Base-by-base conservation (phyloP, 2,113 vertebrate genomes). In the Erinaceus europaeus region DNA sequence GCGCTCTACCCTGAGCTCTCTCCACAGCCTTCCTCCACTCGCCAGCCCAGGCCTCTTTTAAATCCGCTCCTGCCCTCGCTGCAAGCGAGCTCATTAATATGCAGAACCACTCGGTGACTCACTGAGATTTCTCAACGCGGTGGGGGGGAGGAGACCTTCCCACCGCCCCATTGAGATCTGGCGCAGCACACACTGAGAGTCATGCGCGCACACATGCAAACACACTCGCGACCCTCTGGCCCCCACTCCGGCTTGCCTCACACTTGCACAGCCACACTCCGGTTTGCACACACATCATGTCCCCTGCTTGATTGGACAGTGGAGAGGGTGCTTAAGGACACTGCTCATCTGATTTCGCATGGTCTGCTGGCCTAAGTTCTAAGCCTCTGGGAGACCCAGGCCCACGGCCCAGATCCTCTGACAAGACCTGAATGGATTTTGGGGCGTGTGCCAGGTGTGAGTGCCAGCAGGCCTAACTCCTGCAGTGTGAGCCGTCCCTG, bases 31-130 rank as follows among this genome's bases (percentile, higher is more conserved):
- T 57, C 92, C 95, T 93, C 89, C 89, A n/a, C n/a, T n/a, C n/a
- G 81, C 95, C 93, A 67, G 85, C 81, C 92, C 93, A 48, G 93
- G 94, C 97, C 97, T 97, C 98, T 98, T 98, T 98, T 98, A 98
- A 99, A 98, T 97, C 95, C 90, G 94, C 85, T 97, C 97, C 97
- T 97, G 97, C 97, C 96, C 96, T 94, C 50, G 85, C 96, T 40
- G 82, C 91, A 90, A 92, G 86, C 87, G 91, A 92, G 94, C 98
- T 99, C 98, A 99, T 99, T 99, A 98, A 98, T 97, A 99, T 99
- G 98, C 98, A 98, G 86, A 97, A 95, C 98, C 94, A 97, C 97
- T 96, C 97, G 95, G 95, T 98, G 97, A 98, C 97, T 98, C 98
- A 97, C 97, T 96, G 94, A 96, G 97, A 97, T 97, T 96, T 97